These are phyloP conservation scores for Psittacula echo DNA, from an alignment of 2,797 vertebrate species.

Conservation along the genomic window DNA sequence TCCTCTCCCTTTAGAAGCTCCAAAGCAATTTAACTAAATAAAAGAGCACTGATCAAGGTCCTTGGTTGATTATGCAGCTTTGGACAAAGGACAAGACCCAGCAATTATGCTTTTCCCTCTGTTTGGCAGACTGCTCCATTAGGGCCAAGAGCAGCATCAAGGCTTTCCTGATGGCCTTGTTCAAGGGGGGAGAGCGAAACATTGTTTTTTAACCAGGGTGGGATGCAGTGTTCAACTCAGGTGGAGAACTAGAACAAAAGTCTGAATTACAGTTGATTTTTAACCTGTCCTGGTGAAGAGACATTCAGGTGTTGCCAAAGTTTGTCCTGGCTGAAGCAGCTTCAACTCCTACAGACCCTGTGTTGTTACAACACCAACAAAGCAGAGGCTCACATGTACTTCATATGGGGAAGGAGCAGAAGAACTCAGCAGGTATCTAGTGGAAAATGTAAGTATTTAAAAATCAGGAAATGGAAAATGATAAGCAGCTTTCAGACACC, in stretches of 20 bases:
- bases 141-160: neutral
- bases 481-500: constrained; percentile 53
- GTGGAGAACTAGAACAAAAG: neutral
- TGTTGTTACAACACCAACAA: neutral
- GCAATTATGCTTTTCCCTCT: neutral
- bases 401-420: neutral
- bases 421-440: neutral
- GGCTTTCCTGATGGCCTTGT: neutral
- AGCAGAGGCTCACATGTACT: rapidly evolving
- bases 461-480: constrained; percentile 28
- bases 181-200: neutral
- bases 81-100: neutral
- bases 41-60: neutral
- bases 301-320: neutral
- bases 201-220: neutral
- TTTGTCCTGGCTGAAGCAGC: neutral
- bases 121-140: neutral
- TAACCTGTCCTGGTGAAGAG: neutral
- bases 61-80: neutral
- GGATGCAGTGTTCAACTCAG: neutral
- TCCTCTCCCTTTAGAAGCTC: neutral
- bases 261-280: neutral
- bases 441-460: constrained; percentile 1
- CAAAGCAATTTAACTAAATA: constrained; percentile 5
- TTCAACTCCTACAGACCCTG: neutral